A percentile compares a stretch with the other conserved stretches of the same genome.
phyloP scores from a whole-genome alignment of 37 sponge, comb jelly and placozoan genomes.

The Cliona cf. orientalis region DNA sequence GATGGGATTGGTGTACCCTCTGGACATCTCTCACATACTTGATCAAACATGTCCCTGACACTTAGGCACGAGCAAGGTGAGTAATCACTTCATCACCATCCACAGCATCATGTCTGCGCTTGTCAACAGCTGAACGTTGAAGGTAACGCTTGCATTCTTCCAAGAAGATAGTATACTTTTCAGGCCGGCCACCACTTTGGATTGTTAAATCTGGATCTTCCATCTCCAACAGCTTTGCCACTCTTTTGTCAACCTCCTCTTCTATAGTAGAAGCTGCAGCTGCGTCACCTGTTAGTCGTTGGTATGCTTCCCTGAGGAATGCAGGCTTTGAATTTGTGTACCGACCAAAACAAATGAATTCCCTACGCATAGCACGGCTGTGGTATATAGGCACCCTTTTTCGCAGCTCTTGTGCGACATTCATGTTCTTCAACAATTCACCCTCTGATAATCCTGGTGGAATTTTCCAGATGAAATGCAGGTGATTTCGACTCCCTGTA shows the following conservation, averaged over 20 bases:
- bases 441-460: slow-evolving; percentile 11
- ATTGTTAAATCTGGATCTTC: slow-evolving; percentile 33
- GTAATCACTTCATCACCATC: slow-evolving; percentile 48
- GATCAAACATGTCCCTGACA: slow-evolving; percentile 31
- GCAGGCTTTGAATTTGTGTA: slow-evolving; percentile 39
- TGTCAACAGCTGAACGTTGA: slow-evolving; percentile 22
- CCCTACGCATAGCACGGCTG: slow-evolving; percentile 53
- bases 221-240: slow-evolving; percentile 6
- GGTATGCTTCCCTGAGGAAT: slow-evolving; percentile 45
- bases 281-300: slow-evolving; percentile 23
- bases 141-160: slow-evolving; percentile 4
- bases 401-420: slow-evolving; percentile 33
- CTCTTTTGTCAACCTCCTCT: slow-evolving; percentile 24
- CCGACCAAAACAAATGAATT: slow-evolving; percentile 48
- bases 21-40: slow-evolving; percentile 13
- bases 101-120: slow-evolving; percentile 39
- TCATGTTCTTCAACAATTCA: slow-evolving; percentile 38
- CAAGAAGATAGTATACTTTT: slow-evolving; percentile 8
- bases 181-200: slow-evolving; percentile 9
- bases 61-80: slow-evolving; percentile 43
- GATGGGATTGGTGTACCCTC: slow-evolving; percentile 36
- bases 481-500: slow-evolving; percentile 50
- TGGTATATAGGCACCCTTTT: slow-evolving; percentile 40
- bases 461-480: slow-evolving; percentile 64
- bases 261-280: not conserved